Conservation (phyloP, 2,797 vertebrate species). For the Anolis apletophallus region DNA sequence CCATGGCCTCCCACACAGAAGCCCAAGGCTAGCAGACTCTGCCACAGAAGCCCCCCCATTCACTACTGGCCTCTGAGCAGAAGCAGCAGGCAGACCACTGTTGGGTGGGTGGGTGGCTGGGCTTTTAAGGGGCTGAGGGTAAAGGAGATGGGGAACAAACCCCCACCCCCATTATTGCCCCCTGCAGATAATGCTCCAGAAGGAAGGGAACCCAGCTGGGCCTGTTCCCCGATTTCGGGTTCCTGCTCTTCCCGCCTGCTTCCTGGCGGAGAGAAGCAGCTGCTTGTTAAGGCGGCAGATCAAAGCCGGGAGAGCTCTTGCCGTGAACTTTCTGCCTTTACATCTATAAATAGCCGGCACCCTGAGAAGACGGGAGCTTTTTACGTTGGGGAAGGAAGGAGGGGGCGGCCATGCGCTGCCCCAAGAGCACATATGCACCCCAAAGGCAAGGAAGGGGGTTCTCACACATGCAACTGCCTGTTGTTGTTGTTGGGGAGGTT, state of each 20-base stretch:
- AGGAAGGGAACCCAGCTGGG: not conserved
- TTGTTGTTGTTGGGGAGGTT: too few relatives aligned
- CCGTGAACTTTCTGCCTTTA: not conserved
- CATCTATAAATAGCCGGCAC: conserved; percentile 1
- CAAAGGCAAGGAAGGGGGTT: not conserved
- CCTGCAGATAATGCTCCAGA: not conserved
- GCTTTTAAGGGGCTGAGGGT: too few relatives aligned
- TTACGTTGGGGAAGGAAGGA: not conserved
- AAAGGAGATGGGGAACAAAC: too few relatives aligned
- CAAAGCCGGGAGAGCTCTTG: not conserved
- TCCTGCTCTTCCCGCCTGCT: not conserved
- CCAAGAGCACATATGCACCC: not conserved
- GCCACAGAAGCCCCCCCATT: too few relatives aligned
- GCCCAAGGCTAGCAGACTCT: too few relatives aligned
- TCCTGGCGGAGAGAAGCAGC: not conserved
- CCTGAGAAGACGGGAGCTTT: too few relatives aligned
- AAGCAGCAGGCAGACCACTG: too few relatives aligned
- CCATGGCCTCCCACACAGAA: too few relatives aligned
- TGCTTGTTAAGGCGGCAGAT: not conserved
- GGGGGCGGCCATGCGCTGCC: not conserved
- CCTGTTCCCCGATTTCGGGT: not conserved
- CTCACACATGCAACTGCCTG: too few relatives aligned
- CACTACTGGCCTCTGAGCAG: too few relatives aligned
- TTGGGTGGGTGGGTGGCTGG: too few relatives aligned
- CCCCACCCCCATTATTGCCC: too few relatives aligned